These are phyloP conservation scores for Actinia equina DNA, from an alignment of 64 coral and sea anemone species.

Conservation along the genomic window DNA sequence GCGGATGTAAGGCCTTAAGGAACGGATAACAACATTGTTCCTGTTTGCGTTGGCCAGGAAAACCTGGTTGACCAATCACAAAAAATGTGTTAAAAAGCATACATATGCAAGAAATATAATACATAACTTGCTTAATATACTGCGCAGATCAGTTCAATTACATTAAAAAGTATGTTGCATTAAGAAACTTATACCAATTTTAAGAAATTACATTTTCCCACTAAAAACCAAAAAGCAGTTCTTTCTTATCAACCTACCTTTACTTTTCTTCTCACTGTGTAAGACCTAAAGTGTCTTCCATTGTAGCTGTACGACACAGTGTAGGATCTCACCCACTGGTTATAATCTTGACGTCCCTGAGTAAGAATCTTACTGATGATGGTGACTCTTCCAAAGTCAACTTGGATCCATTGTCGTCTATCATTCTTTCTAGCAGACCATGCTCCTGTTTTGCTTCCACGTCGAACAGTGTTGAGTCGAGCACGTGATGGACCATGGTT, in stretches of 20 bases:
- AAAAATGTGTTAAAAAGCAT: too few species aligned
- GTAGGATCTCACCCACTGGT: constrained; percentile 82
- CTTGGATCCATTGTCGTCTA: constrained; percentile 70
- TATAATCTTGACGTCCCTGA: constrained; percentile 57
- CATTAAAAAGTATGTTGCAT: too few species aligned
- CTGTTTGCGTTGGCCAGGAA: constrained; percentile 41
- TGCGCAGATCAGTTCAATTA: too few species aligned
- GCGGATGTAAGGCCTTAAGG: constrained; percentile 23
- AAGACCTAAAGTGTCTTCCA: constrained; percentile 56
- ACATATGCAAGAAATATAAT: too few species aligned
- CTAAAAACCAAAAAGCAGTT: neutral
- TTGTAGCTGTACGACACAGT: constrained; percentile 71
- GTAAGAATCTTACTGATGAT: constrained; percentile 51
- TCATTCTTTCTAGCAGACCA: constrained; percentile 60
- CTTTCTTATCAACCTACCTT: constrained; percentile 19
- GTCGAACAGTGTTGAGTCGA: constrained; percentile 50
- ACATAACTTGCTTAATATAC: too few species aligned
- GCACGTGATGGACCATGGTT: constrained; percentile 67
- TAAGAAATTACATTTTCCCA: neutral
- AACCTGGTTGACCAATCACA: too few species aligned
- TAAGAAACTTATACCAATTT: too few species aligned
- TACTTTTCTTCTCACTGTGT: constrained; percentile 38
- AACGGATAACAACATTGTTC: constrained; percentile 24
- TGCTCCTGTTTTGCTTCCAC: constrained; percentile 40
- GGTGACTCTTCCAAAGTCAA: constrained; percentile 43